Evolutionary conservation across 2,797 vertebrate genomes (phyloP).

Genomic region (Silurus lanzhouensis): DNA sequence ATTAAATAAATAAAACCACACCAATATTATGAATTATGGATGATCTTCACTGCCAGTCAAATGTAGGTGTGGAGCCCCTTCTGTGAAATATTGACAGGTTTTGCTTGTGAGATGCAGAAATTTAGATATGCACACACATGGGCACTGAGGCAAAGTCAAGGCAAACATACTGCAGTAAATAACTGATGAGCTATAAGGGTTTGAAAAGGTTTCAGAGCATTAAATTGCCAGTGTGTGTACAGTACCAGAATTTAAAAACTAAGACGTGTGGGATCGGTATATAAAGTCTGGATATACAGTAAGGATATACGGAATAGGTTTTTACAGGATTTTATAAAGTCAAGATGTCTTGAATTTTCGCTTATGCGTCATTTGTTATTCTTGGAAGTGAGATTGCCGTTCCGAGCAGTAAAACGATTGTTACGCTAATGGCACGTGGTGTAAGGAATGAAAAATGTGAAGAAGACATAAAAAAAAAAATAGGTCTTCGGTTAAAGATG

Average conservation of each 20-base stretch:
- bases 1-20: constrained; percentile 38
- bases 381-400: constrained; percentile 36
- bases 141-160: constrained; percentile 77
- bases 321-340: neutral
- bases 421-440: neutral
- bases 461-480: neutral
- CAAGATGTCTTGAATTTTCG: neutral
- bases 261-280: neutral
- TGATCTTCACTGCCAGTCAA: constrained; percentile 70
- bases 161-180: constrained; percentile 75
- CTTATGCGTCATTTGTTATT: constrained; percentile 30
- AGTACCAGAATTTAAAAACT: neutral
- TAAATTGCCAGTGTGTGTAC: constrained; percentile 59
- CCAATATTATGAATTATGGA: constrained; percentile 67
- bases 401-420: constrained; percentile 24
- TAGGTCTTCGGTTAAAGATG: neutral
- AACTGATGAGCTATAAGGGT: constrained; percentile 75
- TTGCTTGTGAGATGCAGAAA: constrained; percentile 79
- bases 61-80: constrained; percentile 57
- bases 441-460: constrained; percentile 28
- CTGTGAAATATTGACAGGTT: constrained; percentile 80
- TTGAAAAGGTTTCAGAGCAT: constrained; percentile 68
- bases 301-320: neutral
- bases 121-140: constrained; percentile 68
- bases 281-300: constrained; percentile 9